These are phyloP conservation scores for Meles meles DNA, from an alignment of 2,113 vertebrate species.

Conservation along the genomic window DNA sequence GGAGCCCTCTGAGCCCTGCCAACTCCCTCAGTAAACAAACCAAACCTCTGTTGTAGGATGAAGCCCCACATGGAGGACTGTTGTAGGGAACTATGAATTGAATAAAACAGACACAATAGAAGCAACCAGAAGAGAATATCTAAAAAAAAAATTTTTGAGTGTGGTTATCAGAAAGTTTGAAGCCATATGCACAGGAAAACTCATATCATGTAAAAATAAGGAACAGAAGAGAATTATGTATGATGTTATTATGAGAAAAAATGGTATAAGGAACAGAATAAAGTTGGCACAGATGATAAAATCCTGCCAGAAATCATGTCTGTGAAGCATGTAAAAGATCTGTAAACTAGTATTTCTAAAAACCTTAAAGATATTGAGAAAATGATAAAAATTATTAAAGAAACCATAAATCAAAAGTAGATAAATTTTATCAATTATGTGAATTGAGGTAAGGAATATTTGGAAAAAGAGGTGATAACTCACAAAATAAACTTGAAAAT, in stretches of 20 bases:
- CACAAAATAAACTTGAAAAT: neutral
- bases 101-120: neutral
- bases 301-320: neutral
- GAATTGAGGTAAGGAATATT: accelerated
- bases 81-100: neutral
- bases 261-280: neutral
- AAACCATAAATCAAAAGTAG: neutral
- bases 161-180: neutral
- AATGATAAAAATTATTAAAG: neutral
- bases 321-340: neutral
- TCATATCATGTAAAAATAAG: neutral
- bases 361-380: neutral
- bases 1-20: no score
- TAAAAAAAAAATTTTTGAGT: neutral
- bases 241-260: neutral
- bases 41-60: neutral
- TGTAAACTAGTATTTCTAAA: neutral
- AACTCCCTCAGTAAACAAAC: neutral
- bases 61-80: neutral
- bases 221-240: neutral
- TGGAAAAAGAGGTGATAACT: neutral
- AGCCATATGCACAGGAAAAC: neutral
- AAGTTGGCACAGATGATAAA: neutral
- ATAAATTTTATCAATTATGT: neutral
- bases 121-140: neutral